phyloP scores from a whole-genome alignment of 1,140 invertebrate genomes.

The Caenorhabditis tropicalis region DNA sequence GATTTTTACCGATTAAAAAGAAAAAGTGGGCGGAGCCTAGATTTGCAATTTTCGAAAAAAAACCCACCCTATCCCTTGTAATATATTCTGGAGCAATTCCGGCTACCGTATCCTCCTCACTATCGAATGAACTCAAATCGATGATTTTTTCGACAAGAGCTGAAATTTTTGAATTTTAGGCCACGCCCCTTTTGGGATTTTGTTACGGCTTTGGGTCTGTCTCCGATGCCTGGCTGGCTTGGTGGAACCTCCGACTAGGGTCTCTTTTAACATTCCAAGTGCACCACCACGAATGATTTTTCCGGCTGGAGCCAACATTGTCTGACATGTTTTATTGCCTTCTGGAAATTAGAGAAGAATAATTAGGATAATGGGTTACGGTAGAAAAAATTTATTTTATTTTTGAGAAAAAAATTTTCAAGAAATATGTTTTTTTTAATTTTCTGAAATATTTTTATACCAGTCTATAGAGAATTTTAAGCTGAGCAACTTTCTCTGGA shows the following conservation, averaged over 20 bases:
- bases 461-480: too few relatives aligned
- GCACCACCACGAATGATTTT: constrained; percentile 67
- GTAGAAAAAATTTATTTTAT: too few relatives aligned
- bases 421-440: too few relatives aligned
- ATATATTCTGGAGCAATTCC: constrained; percentile 69
- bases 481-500: too few relatives aligned
- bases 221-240: constrained; percentile 64
- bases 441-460: too few relatives aligned
- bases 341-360: background rate
- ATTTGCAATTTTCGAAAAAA: background rate
- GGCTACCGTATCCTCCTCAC: constrained; percentile 64
- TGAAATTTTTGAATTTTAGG: constrained; percentile 42
- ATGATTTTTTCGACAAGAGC: constrained; percentile 68
- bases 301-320: constrained; percentile 65
- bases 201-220: constrained; percentile 57
- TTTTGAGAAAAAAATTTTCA: too few relatives aligned
- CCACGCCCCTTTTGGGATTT: too few relatives aligned
- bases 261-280: constrained; percentile 66
- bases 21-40: too few relatives aligned
- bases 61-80: constrained; percentile 75
- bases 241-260: constrained; percentile 51
- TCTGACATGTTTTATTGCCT: constrained; percentile 54
- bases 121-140: constrained; percentile 67
- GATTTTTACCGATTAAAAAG: too few relatives aligned
- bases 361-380: too few relatives aligned